Conservation (phyloP, 2,113 vertebrate genomes). For the Elanoides forficatus region DNA sequence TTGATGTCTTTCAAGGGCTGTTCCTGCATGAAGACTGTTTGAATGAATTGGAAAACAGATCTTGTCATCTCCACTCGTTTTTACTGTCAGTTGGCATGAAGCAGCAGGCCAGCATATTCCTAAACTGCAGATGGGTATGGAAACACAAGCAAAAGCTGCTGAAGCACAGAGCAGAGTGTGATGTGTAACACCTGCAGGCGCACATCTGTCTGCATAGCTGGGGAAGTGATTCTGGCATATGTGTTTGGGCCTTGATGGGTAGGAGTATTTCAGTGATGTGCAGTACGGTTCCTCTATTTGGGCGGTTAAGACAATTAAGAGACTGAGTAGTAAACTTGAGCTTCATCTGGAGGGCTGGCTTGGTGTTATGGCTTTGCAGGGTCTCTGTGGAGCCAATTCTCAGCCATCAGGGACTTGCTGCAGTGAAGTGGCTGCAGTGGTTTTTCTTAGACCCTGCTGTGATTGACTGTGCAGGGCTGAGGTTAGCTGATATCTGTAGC, state of each 20-base stretch:
- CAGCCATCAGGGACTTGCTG: neutral
- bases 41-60: neutral
- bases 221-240: neutral
- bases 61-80: neutral
- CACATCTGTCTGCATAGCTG: neutral
- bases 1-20: neutral
- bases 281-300: neutral
- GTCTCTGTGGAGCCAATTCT: neutral
- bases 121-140: neutral
- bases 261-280: neutral
- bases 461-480: neutral
- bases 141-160: neutral
- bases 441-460: accelerated
- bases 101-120: neutral
- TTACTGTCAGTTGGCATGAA: neutral
- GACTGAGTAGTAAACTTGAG: neutral
- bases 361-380: neutral
- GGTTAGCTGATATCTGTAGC: neutral
- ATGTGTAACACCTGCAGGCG: neutral
- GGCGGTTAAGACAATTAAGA: neutral
- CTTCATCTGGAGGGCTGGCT: neutral
- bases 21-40: neutral
- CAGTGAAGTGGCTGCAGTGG: neutral
- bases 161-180: neutral
- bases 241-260: neutral